A percentile compares a stretch with the other conserved stretches of the same genome.
Conservation (phyloP, 53 echinoderm and acorn worm genomes). For the Astropecten irregularis region DNA sequence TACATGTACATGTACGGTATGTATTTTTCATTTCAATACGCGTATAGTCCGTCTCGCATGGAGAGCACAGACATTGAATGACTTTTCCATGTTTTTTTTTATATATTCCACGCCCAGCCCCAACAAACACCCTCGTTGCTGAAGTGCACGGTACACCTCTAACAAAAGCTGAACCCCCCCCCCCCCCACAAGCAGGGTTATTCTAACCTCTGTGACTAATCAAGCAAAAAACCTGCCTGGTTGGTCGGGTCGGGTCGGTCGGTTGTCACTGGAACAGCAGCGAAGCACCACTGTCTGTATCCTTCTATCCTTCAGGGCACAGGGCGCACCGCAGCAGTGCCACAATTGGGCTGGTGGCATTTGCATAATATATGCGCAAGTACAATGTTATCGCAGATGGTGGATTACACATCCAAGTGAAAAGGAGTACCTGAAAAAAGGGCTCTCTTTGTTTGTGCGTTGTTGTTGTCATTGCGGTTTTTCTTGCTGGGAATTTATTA, state of each 20-base stretch:
- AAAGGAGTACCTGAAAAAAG: background rate
- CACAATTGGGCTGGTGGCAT: constrained; percentile 12
- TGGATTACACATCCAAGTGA: background rate
- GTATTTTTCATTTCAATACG: too few species aligned
- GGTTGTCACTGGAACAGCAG: background rate
- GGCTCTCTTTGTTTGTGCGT: too few species aligned
- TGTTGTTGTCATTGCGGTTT: too few species aligned
- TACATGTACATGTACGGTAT: too few species aligned
- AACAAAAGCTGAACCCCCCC: constrained; percentile 30
- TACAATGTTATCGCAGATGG: constrained; percentile 11
- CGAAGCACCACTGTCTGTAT: background rate
- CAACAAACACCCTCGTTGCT: too few species aligned
- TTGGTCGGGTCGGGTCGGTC: too few species aligned
- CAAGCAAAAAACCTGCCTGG: background rate
- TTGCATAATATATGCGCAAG: constrained; percentile 41
- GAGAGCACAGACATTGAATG: too few species aligned
- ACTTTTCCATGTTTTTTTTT: too few species aligned
- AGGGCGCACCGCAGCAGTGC: background rate
- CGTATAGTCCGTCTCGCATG: too few species aligned
- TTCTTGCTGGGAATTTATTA: too few species aligned
- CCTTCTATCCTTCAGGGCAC: background rate
- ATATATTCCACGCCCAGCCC: too few species aligned
- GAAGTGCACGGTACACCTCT: background rate
- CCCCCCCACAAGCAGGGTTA: background rate
- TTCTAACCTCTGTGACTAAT: constrained; percentile 22